Conservation (phyloP, 2,888 invertebrate species). For the Heteromurus nitidus region DNA sequence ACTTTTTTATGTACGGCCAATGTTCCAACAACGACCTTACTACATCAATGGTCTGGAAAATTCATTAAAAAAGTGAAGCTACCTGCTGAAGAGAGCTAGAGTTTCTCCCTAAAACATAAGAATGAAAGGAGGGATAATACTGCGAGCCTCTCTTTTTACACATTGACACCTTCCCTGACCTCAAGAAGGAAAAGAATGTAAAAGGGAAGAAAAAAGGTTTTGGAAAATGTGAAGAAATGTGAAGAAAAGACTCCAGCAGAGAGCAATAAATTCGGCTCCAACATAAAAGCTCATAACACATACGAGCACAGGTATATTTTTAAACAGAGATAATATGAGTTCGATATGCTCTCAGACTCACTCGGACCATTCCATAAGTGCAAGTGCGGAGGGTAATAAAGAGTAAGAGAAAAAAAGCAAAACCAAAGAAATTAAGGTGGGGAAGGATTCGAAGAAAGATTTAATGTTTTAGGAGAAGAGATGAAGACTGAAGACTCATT, state of each 20-base stretch:
- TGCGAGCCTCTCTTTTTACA: slow-evolving; percentile 1
- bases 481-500: neutral
- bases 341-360: neutral
- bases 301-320: neutral
- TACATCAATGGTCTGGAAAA: too few relatives aligned
- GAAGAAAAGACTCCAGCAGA: slow-evolving; percentile 42
- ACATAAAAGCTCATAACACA: neutral
- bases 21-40: too few relatives aligned
- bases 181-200: neutral
- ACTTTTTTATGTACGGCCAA: too few relatives aligned
- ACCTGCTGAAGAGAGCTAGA: too few relatives aligned
- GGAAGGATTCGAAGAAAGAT: slow-evolving; percentile 18
- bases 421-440: neutral
- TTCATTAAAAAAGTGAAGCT: too few relatives aligned
- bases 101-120: too few relatives aligned
- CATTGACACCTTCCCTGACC: slow-evolving; percentile 21
- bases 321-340: neutral
- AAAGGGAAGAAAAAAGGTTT: slow-evolving; percentile 7
- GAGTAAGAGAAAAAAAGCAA: neutral
- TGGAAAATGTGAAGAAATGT: slow-evolving; percentile 38
- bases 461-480: slow-evolving; percentile 22
- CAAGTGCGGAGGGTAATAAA: too few relatives aligned
- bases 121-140: too few relatives aligned
- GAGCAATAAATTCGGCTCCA: slow-evolving; percentile 42
- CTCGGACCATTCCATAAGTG: neutral